These are phyloP conservation scores for Cyclophora albipunctata DNA, from an alignment of 2,888 invertebrate species.

Conservation along the genomic window DNA sequence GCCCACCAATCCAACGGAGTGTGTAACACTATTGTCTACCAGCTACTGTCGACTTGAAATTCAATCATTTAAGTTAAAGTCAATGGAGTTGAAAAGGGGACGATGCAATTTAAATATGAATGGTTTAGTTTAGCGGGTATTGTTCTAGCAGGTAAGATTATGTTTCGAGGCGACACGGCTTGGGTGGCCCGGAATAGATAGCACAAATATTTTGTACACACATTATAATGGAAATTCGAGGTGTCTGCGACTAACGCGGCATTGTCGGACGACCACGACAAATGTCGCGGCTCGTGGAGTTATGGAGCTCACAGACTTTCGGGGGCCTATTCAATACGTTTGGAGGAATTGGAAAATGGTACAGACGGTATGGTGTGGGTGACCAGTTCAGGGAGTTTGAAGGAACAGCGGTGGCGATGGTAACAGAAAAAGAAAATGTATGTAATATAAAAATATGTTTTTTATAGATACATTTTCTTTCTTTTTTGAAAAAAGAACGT, in stretches of 20 bases:
- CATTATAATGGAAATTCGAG: constrained; percentile 68
- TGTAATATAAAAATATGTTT: no score
- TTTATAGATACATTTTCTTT: no score
- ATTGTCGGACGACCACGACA: constrained; percentile 59
- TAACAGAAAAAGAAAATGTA: no score
- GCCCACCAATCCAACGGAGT: no score
- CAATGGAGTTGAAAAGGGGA: constrained; percentile 25
- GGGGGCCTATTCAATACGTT: no score
- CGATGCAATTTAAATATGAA: constrained; percentile 46
- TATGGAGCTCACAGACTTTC: no score
- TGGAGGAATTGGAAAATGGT: no score
- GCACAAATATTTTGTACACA: constrained; percentile 66
- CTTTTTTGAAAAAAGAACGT: no score
- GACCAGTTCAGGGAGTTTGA: no score
- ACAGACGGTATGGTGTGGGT: no score
- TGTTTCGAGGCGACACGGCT: constrained; percentile 42
- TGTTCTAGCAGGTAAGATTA: constrained; percentile 68
- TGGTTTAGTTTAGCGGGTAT: constrained; percentile 33
- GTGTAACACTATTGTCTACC: no score
- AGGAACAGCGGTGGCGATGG: no score
- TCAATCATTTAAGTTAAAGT: constrained; percentile 9
- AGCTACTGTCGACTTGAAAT: constrained; percentile 3
- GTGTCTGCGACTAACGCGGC: constrained; percentile 43
- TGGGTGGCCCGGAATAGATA: constrained; percentile 69
- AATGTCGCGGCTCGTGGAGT: constrained; percentile 34